Conservation (phyloP, 1,140 invertebrate species). For the Temnothorax longispinosus region DNA sequence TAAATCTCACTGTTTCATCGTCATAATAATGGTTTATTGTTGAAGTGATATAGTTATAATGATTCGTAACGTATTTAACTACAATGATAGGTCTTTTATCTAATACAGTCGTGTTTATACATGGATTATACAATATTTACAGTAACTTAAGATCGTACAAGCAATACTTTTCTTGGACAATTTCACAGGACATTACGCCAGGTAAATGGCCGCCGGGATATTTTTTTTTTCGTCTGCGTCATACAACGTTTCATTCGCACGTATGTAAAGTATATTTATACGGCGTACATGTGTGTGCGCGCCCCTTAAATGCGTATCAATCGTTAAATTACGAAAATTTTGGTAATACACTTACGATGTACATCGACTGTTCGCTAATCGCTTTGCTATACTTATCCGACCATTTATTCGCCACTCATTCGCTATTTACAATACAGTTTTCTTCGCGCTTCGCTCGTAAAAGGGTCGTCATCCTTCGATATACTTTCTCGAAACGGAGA, state of each 20-base stretch:
- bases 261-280: constrained; percentile 54
- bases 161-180: constrained; percentile 83
- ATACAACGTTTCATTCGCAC: constrained; percentile 32
- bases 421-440: constrained; percentile 52
- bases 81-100: constrained; percentile 84
- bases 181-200: constrained; percentile 76
- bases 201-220: constrained; percentile 32
- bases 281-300: constrained; percentile 25
- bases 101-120: constrained; percentile 85
- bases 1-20: constrained; percentile 59
- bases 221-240: constrained; percentile 34
- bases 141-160: constrained; percentile 81
- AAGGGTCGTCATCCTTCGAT: not conserved
- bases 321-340: constrained; percentile 58
- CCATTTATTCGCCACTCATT: constrained; percentile 37
- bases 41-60: constrained; percentile 86
- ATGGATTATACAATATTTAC: constrained; percentile 86
- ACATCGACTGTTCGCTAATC: constrained; percentile 54
- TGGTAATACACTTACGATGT: constrained; percentile 59
- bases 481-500: constrained; percentile 11
- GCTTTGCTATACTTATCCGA: constrained; percentile 34
- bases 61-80: constrained; percentile 85
- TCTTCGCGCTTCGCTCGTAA: not conserved
- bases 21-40: constrained; percentile 86
- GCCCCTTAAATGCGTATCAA: constrained; percentile 32